A percentile compares a stretch with the other conserved stretches of the same genome.
These are phyloP conservation scores for Phengaris alcon DNA, from an alignment of 2,888 invertebrate genomes.

Conservation along the genomic window DNA sequence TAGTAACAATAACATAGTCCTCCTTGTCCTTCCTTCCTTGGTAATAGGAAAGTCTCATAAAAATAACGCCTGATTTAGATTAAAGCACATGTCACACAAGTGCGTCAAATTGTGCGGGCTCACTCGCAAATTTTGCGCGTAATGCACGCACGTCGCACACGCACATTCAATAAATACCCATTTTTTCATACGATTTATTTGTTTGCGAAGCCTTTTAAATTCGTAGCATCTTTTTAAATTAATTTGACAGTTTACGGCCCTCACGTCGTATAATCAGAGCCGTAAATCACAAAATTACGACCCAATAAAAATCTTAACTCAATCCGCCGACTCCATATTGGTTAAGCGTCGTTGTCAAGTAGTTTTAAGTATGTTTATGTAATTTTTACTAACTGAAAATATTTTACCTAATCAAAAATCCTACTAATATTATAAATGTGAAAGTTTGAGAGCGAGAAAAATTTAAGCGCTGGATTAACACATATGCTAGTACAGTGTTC, in stretches of 20 bases:
- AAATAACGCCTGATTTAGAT: too few species aligned
- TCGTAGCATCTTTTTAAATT: background rate
- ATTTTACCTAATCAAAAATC: background rate
- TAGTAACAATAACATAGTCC: too few species aligned
- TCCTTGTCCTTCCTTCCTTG: too few species aligned
- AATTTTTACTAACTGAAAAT: background rate
- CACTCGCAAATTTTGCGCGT: background rate
- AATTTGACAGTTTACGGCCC: slow-evolving; percentile 13
- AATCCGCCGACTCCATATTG: background rate
- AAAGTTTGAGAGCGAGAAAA: too few species aligned
- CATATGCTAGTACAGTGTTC: too few species aligned
- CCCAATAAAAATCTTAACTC: slow-evolving; percentile 12
- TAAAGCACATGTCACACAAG: too few species aligned
- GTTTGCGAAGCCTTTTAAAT: background rate
- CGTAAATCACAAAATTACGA: slow-evolving; percentile 14
- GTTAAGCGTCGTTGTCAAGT: background rate
- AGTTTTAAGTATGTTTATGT: slow-evolving; percentile 1
- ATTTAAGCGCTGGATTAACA: too few species aligned
- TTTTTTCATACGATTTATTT: background rate
- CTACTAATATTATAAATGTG: too few species aligned
- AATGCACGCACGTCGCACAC: too few species aligned
- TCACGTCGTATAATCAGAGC: background rate
- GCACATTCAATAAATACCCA: background rate
- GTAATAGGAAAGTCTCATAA: too few species aligned
- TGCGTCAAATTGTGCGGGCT: too few species aligned